phyloP scores from a whole-genome alignment of 2,797 vertebrate genomes.

The Neomorphus geoffroyi region DNA sequence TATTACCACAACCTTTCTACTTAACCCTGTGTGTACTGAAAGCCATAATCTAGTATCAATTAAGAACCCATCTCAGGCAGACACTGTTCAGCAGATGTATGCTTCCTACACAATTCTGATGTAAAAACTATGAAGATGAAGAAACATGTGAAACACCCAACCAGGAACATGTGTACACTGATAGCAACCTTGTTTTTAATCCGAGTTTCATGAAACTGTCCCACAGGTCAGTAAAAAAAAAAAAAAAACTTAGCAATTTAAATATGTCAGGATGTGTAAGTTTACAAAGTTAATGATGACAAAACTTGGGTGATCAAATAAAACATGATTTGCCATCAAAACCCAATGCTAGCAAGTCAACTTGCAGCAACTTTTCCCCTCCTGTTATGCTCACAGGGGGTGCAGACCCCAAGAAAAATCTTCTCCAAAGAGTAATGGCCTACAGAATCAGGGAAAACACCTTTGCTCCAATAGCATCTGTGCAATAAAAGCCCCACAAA shows the following conservation, averaged over 20 bases:
- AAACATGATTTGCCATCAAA: neutral
- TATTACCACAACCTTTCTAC: conserved; percentile 73
- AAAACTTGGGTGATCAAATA: neutral
- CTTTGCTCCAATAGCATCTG: neutral
- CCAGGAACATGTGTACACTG: neutral
- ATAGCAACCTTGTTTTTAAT: neutral
- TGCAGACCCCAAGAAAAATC: neutral
- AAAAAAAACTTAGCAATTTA: no score
- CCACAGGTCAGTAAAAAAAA: neutral
- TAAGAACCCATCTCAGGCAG: conserved; percentile 36
- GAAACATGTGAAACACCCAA: neutral
- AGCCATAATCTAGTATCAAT: conserved; percentile 61
- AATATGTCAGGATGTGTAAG: no score
- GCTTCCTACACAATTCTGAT: neutral
- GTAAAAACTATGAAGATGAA: neutral
- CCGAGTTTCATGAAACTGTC: neutral
- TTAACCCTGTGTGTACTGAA: conserved; percentile 74
- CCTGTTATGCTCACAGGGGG: neutral
- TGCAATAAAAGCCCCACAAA: neutral
- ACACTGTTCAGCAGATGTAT: neutral
- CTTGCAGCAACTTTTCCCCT: neutral
- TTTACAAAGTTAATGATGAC: neutral
- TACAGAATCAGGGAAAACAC: neutral
- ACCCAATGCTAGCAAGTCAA: neutral
- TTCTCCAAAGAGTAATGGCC: neutral